Evolutionary conservation across 2,797 vertebrate species (phyloP).

Genomic region (Crocidura indochinensis): DNA sequence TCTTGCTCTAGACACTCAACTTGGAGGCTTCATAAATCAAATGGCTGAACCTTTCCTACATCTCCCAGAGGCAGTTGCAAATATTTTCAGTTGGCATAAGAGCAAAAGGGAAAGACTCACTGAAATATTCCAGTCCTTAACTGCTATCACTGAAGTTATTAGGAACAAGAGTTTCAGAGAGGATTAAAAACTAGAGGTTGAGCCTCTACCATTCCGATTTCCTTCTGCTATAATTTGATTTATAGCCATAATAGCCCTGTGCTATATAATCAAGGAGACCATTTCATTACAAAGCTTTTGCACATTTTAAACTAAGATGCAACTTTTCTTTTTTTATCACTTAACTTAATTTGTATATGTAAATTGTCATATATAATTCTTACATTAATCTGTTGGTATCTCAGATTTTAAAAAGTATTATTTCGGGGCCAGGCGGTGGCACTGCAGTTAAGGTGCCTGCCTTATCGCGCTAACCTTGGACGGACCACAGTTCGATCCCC

Average conservation of each 20-base stretch:
- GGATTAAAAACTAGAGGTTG: constrained; percentile 66
- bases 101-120: constrained; percentile 55
- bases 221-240: constrained; percentile 36
- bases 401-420: constrained; percentile 50
- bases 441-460: too few species aligned
- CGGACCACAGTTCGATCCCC: too few species aligned
- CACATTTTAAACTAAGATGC: constrained; percentile 60
- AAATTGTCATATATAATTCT: constrained; percentile 42
- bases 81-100: constrained; percentile 71
- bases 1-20: constrained; percentile 59
- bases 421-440: too few species aligned
- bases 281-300: constrained; percentile 67
- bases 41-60: constrained; percentile 44
- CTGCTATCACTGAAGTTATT: neutral
- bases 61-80: constrained; percentile 78
- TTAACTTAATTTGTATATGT: constrained; percentile 6
- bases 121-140: constrained; percentile 43
- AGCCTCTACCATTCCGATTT: constrained; percentile 72
- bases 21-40: constrained; percentile 81
- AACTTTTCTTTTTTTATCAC: constrained; percentile 72
- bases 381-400: too few species aligned
- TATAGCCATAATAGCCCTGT: neutral
- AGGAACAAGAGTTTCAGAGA: constrained; percentile 54
- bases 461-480: too few species aligned
- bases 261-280: constrained; percentile 56